A percentile compares a stretch with the other conserved stretches of the same genome.
Conservation (phyloP, 2,113 vertebrate species). For the Collichthys lucidus region DNA sequence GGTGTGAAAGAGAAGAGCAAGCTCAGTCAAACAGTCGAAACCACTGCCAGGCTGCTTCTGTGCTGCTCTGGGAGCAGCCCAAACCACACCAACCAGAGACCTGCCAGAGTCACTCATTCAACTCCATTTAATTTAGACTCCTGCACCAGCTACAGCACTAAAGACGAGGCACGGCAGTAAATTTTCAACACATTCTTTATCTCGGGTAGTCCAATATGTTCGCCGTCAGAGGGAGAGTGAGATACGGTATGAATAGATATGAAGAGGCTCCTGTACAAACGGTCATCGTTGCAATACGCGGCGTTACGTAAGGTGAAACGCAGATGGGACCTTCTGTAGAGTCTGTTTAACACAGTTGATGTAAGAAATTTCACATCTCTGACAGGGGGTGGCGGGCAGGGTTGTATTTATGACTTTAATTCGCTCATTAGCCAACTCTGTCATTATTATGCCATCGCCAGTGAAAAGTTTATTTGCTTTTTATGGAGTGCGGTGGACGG, state of each 20-base stretch:
- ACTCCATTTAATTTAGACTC: slow-evolving; percentile 68
- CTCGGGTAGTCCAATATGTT: slow-evolving; percentile 32
- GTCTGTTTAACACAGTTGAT: slow-evolving; percentile 55
- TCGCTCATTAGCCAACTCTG: slow-evolving; percentile 77
- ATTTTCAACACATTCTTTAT: slow-evolving; percentile 59
- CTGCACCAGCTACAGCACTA: slow-evolving; percentile 48
- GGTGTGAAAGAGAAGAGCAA: slow-evolving; percentile 68
- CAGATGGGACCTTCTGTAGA: slow-evolving; percentile 37
- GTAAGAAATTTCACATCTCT: slow-evolving; percentile 68
- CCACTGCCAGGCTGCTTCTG: slow-evolving; percentile 75
- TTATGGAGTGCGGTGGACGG: slow-evolving; percentile 76
- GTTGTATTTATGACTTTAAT: slow-evolving; percentile 79
- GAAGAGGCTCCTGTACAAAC: slow-evolving; percentile 6
- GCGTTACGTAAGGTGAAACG: slow-evolving; percentile 42
- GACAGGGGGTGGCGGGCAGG: slow-evolving; percentile 41
- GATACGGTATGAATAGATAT: slow-evolving; percentile 8
- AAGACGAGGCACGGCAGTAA: slow-evolving; percentile 45
- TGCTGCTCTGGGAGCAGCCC: slow-evolving; percentile 69
- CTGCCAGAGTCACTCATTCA: slow-evolving; percentile 78
- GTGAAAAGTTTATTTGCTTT: slow-evolving; percentile 80
- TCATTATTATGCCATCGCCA: slow-evolving; percentile 79
- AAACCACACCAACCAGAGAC: slow-evolving; percentile 78
- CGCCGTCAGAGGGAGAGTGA: neutral
- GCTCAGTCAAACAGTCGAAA: slow-evolving; percentile 56
- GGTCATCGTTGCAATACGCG: neutral